A percentile compares a stretch with the other conserved stretches of the same genome.
Conservation (phyloP, 2,113 vertebrate genomes). For the Cyprinodon tularosa region DNA sequence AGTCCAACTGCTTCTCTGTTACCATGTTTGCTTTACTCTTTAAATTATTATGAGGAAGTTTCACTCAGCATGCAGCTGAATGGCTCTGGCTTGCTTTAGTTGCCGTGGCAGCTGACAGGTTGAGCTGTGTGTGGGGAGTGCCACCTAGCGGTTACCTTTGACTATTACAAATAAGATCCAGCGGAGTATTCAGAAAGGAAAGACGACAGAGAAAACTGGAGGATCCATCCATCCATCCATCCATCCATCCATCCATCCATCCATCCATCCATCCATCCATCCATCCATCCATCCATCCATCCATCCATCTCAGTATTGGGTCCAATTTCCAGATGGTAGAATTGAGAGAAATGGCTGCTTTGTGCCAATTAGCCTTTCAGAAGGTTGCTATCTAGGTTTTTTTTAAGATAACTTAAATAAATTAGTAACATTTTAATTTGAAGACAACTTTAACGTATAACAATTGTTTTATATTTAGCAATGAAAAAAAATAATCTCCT, state of each 20-base stretch:
- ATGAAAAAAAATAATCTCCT: background rate
- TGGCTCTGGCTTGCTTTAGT: slow-evolving; percentile 20
- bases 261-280: no score
- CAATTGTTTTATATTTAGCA: background rate
- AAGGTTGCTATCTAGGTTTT: background rate
- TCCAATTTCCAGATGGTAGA: no score
- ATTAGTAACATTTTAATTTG: background rate
- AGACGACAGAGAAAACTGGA: slow-evolving; percentile 27
- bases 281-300: no score
- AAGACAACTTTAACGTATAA: no score
- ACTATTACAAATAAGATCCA: slow-evolving; percentile 61
- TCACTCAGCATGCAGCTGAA: slow-evolving; percentile 23
- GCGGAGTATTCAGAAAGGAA: slow-evolving; percentile 14
- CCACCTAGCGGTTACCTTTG: slow-evolving; percentile 69
- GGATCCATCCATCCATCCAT: background rate
- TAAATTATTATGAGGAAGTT: slow-evolving; percentile 24
- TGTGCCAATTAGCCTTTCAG: no score
- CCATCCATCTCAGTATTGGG: no score
- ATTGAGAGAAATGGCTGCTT: no score
- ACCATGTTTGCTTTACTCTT: slow-evolving; percentile 5
- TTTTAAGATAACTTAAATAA: no score
- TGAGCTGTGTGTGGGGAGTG: slow-evolving; percentile 41
- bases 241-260: no score
- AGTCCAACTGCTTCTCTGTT: background rate
- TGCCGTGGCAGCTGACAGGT: slow-evolving; percentile 29